These are phyloP conservation scores for Sminthopsis crassicaudata DNA, from an alignment of 2,113 vertebrate genomes.

Conservation along the genomic window DNA sequence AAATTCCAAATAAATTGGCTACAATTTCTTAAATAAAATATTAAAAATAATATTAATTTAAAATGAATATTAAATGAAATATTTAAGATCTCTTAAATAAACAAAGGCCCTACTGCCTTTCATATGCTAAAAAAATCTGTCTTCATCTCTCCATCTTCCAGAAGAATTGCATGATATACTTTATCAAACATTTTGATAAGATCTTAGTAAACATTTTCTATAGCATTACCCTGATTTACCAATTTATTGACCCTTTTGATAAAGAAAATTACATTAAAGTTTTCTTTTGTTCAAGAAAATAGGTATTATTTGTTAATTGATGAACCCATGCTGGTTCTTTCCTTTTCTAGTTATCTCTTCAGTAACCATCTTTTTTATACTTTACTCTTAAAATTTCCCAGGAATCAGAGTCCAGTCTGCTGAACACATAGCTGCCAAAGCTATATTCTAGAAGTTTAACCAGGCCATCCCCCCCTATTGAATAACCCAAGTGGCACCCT, in stretches of 20 bases:
- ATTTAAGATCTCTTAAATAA: no score
- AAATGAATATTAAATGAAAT: no score
- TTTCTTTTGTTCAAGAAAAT: background rate
- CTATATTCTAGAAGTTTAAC: no score
- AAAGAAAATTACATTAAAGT: background rate
- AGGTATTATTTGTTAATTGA: background rate
- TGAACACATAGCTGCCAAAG: background rate
- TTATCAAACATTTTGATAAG: background rate
- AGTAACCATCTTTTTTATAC: background rate
- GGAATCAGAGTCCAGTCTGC: background rate
- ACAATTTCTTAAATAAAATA: no score
- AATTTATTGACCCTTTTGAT: background rate
- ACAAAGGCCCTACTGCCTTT: no score
- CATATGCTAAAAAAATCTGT: no score
- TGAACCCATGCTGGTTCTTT: background rate
- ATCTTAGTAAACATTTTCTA: background rate
- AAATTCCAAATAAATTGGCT: no score
- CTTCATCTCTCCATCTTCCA: no score
- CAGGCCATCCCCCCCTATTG: no score
- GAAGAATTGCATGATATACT: no score
- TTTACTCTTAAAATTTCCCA: background rate
- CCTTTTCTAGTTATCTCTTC: background rate
- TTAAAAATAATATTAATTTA: no score
- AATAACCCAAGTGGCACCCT: no score
- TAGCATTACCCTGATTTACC: background rate